phyloP scores from a whole-genome alignment of 2,888 invertebrate genomes.

The Lasioglossum zephyrum region DNA sequence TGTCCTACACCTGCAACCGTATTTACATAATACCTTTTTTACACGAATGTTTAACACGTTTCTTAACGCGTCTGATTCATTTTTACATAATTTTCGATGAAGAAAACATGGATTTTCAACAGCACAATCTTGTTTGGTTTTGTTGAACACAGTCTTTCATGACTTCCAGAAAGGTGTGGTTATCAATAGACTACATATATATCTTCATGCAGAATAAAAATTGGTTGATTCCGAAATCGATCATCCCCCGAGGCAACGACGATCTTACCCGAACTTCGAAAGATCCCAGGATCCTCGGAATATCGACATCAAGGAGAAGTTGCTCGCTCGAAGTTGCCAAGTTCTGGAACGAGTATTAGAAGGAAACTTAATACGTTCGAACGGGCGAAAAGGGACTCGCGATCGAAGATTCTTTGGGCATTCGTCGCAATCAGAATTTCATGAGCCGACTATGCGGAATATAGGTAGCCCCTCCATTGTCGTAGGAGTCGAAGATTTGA shows the following conservation, averaged over 20 bases:
- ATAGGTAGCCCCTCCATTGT: conserved; percentile 2
- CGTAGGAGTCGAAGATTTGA: conserved; percentile 24
- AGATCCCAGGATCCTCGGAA: background rate
- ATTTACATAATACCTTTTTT: background rate
- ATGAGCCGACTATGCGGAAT: conserved; percentile 14
- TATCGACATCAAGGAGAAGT: background rate
- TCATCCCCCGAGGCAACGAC: background rate
- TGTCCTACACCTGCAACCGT: background rate
- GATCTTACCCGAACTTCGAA: background rate
- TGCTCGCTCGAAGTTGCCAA: background rate
- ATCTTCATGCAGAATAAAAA: too few species aligned
- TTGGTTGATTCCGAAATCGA: conserved; percentile 17
- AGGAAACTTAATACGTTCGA: conserved; percentile 22
- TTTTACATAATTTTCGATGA: background rate
- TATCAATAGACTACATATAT: too few species aligned
- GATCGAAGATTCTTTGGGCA: conserved; percentile 3
- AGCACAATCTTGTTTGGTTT: background rate
- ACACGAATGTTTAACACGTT: background rate
- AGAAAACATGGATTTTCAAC: background rate
- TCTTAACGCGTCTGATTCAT: background rate
- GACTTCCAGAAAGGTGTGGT: too few species aligned
- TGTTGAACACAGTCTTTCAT: background rate
- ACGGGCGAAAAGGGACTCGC: conserved; percentile 6
- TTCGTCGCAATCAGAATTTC: conserved; percentile 21
- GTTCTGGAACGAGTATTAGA: background rate